These are phyloP conservation scores for Aricia agestis DNA, from an alignment of 1,140 invertebrate genomes.

Conservation along the genomic window DNA sequence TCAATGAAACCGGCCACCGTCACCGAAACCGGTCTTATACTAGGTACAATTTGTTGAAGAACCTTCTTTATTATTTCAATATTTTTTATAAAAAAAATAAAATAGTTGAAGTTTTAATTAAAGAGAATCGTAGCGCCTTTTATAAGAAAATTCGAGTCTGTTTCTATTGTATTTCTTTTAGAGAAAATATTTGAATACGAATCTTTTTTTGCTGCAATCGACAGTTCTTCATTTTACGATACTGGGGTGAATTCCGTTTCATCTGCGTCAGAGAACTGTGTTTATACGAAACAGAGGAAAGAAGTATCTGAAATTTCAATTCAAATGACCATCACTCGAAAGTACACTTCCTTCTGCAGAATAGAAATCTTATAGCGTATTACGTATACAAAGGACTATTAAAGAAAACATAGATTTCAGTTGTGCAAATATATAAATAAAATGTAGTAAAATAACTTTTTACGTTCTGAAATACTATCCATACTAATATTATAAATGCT, in stretches of 20 bases:
- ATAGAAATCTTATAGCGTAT: slow-evolving; percentile 45
- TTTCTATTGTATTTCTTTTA: not conserved
- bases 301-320: slow-evolving; percentile 52
- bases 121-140: too few species aligned
- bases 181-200: slow-evolving; percentile 52
- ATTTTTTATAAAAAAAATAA: too few species aligned
- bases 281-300: slow-evolving; percentile 64
- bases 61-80: too few species aligned
- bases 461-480: too few species aligned
- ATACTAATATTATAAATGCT: too few species aligned
- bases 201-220: slow-evolving; percentile 55
- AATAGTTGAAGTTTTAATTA: too few species aligned
- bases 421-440: not conserved
- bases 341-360: slow-evolving; percentile 55
- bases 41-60: too few species aligned
- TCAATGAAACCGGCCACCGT: too few species aligned
- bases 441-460: not conserved
- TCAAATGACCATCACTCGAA: slow-evolving; percentile 62
- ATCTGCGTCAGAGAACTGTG: slow-evolving; percentile 52
- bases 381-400: slow-evolving; percentile 39
- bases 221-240: slow-evolving; percentile 64
- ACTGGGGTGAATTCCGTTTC: slow-evolving; percentile 57
- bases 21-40: too few species aligned
- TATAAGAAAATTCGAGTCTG: too few species aligned
- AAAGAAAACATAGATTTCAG: not conserved